Percentiles rank a stretch among this genome's conserved stretches.
Evolutionary conservation across 2,888 invertebrate species (phyloP).

Genomic region (Steinernema carpocapsae): DNA sequence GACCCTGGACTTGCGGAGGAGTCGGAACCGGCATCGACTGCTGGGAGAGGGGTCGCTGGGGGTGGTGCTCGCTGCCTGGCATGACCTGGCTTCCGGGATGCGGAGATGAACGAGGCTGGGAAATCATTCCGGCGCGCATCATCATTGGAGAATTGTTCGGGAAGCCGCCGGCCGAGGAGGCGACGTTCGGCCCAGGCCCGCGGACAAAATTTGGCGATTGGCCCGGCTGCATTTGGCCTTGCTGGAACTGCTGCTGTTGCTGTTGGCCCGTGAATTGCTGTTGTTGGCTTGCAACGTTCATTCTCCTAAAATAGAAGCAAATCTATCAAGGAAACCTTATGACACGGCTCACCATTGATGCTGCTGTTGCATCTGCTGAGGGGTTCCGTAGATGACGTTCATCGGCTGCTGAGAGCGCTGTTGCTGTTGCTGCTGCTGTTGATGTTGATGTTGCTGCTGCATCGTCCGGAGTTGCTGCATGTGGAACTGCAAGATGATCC

Average conservation of each 20-base stretch:
- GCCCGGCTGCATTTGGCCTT: neutral
- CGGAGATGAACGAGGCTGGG: too few species aligned
- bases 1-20: conserved; percentile 7
- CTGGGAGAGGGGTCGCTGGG: neutral
- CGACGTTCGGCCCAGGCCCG: neutral
- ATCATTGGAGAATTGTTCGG: too few species aligned
- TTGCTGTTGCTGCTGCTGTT: conserved; percentile 14
- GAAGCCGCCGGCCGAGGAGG: neutral
- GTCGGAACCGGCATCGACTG: neutral
- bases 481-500: neutral
- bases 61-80: neutral
- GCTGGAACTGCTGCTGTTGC: neutral
- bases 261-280: conserved; percentile 5
- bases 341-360: neutral
- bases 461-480: neutral
- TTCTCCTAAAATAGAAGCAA: too few species aligned
- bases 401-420: neutral
- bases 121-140: too few species aligned
- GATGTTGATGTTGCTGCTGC: conserved; percentile 6
- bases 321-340: too few species aligned
- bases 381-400: neutral
- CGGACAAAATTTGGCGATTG: neutral
- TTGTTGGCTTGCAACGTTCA: too few species aligned
- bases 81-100: too few species aligned
- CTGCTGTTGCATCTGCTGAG: conserved; percentile 7